Evolutionary conservation across 1,140 invertebrate species (phyloP), one percentile per base, ranked within the genome.

Genomic region (Xylocopa sonorina): DNA sequence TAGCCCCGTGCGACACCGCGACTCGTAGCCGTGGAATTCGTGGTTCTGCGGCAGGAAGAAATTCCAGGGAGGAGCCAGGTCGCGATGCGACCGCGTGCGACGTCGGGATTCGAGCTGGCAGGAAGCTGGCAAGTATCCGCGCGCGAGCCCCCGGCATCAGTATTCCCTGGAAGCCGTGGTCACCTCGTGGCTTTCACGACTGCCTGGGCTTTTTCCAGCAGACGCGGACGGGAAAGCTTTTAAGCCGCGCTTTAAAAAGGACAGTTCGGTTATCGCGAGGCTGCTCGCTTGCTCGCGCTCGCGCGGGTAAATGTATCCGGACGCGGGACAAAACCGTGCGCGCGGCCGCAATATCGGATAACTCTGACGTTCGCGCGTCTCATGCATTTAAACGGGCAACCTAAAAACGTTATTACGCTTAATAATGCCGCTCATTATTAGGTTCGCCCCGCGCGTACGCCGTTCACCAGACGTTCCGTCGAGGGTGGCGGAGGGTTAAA

Each of bases 301-400:
- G 41, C 21, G 68, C 88, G 85, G 88, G 86, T 89, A 89, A 89
- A 89, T 89, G 89, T 83, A 83, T 85, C 81, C 55, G 63, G 83
- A 81, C 82, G 24, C 64, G 68, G 62, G 55, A 50, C 79, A 46
- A 78, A 62, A 80, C 72, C 78, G 77, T 46, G 18, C 41, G 18
- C 41, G 16, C 50, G 5, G 10, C 68, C 57, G 79, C 67, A 79
- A 67, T 69, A 68, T 71, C 34, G 66, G 83, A 80, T 84, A 84
- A 84, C 77, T 72, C 62, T 34, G 66, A 67, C 51, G 66, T 58
- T 51, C 68, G 64, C 64, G 81, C 87, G 83, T 85, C 72, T 89
- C 87, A 89, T 90, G 89, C 89, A 89, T 90, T 90, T 90, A 90
- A 90, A 90, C 84, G 87, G 76, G 81, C 57, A 60, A 75, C 74